Base-by-base conservation (phyloP, 1,140 invertebrate genomes). In the Drosophila chauvacae region DNA sequence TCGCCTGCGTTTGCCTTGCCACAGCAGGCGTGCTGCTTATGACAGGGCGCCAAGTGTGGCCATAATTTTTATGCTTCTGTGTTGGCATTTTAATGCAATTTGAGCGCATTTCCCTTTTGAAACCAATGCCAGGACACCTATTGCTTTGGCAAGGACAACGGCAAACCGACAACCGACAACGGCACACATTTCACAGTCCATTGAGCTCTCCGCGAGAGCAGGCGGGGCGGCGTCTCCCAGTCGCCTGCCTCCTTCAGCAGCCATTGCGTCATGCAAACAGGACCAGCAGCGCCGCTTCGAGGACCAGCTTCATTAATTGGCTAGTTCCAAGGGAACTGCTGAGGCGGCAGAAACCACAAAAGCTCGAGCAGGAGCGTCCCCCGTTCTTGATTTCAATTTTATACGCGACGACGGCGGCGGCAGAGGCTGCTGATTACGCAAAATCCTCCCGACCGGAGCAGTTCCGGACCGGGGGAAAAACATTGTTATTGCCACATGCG, bases 41-140 rank as follows among this genome's bases (percentile, higher is more conserved):
- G 84, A 87, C 84, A 28, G 62, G 72, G 53, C 73, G 81, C 84
- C 84, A 87, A 87, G 84, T 86, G 83, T 84, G 84, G 77, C 80
- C 80, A 87, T 87, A 87, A 87, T 88, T 87, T 87, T 88, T 88
- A 87, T 87, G 80, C 84, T 88, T 88, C 84, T 87, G 85, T 87
- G 80, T 90, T 87, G 84, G 85, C 80, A 87, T 87, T 87, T 87
- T 87, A 87, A 87, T 87, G 83, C 83, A 87, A 87, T 87, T 87
- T 87, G 84, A 88, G 77, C 84, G 84, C 85, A 87, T 87, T 87
- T 87, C 84, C 84, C 84, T 87, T 87, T 87, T 87, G 84, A 90
- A 87, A 90, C 85, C 85, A 90, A 90, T 90, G 85, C 85, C 86
- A 90, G 85, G 85, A 90, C 85, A 90, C 85, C 85, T 90, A 90